Base-by-base conservation (phyloP, 2,888 invertebrate species). In the Lacanobia wlatinum region DNA sequence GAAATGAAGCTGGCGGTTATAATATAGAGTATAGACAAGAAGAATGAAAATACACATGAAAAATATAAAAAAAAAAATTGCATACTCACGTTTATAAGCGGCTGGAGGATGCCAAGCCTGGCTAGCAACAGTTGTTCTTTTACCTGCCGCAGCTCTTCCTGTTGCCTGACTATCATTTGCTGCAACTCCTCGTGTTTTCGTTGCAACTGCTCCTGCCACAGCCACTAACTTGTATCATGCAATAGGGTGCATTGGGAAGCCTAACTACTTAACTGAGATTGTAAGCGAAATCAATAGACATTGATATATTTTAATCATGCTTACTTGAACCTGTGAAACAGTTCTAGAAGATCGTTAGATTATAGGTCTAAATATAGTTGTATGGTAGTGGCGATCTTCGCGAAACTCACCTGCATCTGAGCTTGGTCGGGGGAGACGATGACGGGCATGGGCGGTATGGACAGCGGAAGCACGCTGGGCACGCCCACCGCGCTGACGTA, bases 101-200 rank as follows among this genome's bases (percentile, higher is more conserved):
- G 96, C 81, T 95, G 95, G 53, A 95, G 86, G 34, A 98, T 96
- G 9, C 98, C 98, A 83, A 98, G 97, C 87, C 98, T 97, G 0
- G 98, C 98, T 92, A 98, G 97, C 62, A 98, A 92, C 68, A 99
- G 94, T 89, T 98, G 98, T 89, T 98, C 98, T n/a, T 98, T 98
- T 0, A 99, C 98, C 82, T 97, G 97, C 58, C 98, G 96, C 82
- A 99, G 93, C 91, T 99, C 98, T 88, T 98, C 98, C 90, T 98
- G 98, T 89, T 98, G 98, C 82, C 98, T 97, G 66, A 98, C 97
- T 76, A 99, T 98, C 88, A 98, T 96, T 87, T 98, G 97, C 90
- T 98, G 98, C 76, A 99, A 94, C 89, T 98, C 98, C 80, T 98
- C 98, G 88, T 98, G 98, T 89, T 98, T 98, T 52, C 98, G 97